Base-by-base conservation (phyloP, 2,888 invertebrate genomes). In the Macaria notata region DNA sequence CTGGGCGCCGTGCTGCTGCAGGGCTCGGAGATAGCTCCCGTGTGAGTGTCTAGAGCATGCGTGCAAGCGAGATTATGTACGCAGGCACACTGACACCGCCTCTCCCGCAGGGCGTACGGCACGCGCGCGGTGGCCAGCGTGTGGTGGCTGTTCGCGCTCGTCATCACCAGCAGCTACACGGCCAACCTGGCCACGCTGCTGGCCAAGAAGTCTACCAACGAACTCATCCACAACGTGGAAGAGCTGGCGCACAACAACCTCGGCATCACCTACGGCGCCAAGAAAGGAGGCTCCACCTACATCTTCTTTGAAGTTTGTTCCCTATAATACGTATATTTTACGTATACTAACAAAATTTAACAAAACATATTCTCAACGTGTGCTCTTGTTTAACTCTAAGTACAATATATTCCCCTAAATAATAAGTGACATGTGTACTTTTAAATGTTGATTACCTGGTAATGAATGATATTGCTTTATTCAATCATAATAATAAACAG, bases 161-260 rank as follows among this genome's bases (percentile, higher is more conserved):
- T 97, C 73, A 95, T 96, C 92, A 95, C 96, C 31, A 94, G 95
- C 61, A 97, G 97, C 4, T 98, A 98, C 84, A 97, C 97, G 0
- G 98, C 98, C 54, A 98, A 98, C 91, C 92, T 98, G 73, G 97
- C 98, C 44, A 97, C 98, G 53, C 96, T 97, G 81, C 93, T 98
- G 33, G 97, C 98, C 0, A 94, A 96, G 54, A 96, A 97, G 81
- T 93, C 93, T 0, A 83, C 93, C 45, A 92, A 90, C n/a, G 93
- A 93, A 36, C 93, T 94, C 5, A 95, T 96, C 69, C 92, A 94
- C 69, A 94, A 94, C 79, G 97, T 96, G 6, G 94, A 96, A 56
- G 98, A 98, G 71, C 92, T 99, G 46, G 95, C 96, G 0, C 92
- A 94, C 66, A 94, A 94, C 71, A 95, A 95, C 69, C 94, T 94